Evolutionary conservation across 23 tunicate species (phyloP).

Genomic region (Trididemnum miniatum): DNA sequence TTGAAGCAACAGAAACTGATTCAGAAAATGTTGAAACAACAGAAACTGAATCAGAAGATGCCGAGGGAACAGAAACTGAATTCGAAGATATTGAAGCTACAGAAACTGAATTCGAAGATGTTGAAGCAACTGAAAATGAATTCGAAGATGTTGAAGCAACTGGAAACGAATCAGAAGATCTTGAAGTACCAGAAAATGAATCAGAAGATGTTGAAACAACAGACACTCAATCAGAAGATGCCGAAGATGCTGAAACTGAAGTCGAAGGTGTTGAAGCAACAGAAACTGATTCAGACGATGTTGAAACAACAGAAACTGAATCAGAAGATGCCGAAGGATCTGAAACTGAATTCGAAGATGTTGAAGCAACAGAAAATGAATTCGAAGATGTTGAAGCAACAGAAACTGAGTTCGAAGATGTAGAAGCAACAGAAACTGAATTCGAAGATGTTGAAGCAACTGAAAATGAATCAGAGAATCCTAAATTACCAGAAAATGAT

Average conservation of each 20-base stretch:
- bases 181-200: background rate
- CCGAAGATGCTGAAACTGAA: background rate
- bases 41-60: too few species aligned
- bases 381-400: conserved; percentile 20
- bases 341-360: conserved; percentile 22
- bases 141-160: background rate
- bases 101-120: conserved; percentile 4
- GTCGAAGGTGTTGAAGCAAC: conserved; percentile 4
- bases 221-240: background rate
- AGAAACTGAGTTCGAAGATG: conserved; percentile 18
- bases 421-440: background rate
- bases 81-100: conserved; percentile 1
- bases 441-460: too few species aligned
- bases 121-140: background rate
- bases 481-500: background rate
- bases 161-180: background rate
- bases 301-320: conserved; percentile 18
- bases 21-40: too few species aligned
- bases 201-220: conserved; percentile 4
- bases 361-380: background rate
- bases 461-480: background rate
- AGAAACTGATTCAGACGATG: conserved; percentile 23
- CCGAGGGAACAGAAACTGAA: background rate
- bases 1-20: background rate
- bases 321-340: background rate